These are phyloP conservation scores for Ormyrus thymus DNA, from an alignment of 2,888 invertebrate species.

Conservation along the genomic window DNA sequence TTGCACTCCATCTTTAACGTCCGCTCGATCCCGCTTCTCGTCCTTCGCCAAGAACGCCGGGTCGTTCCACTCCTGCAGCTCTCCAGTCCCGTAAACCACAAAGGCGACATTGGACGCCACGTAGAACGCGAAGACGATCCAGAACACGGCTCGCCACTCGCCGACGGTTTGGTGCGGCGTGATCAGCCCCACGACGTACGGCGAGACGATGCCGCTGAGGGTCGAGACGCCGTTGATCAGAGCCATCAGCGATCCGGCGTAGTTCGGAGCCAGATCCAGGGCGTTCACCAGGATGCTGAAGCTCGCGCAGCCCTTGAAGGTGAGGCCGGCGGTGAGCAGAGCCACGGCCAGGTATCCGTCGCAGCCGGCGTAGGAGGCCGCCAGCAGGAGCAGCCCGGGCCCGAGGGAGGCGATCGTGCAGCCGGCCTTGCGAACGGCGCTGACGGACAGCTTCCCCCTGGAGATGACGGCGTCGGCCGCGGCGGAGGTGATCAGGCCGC, in stretches of 20 bases:
- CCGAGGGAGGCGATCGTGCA: constrained; percentile 75
- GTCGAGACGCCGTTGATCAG: constrained; percentile 81
- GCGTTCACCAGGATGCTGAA: constrained; percentile 75
- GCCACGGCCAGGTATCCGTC: constrained; percentile 71
- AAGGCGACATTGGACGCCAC: constrained; percentile 82
- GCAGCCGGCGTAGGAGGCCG: constrained; percentile 76
- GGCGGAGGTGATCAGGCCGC: constrained; percentile 70
- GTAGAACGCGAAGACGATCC: constrained; percentile 85
- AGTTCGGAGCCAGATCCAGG: constrained; percentile 75
- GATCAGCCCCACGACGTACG: constrained; percentile 81
- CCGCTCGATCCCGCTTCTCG: neutral
- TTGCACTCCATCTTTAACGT: constrained; percentile 5
- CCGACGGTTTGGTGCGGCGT: constrained; percentile 72
- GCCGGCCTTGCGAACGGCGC: constrained; percentile 75
- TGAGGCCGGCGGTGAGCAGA: constrained; percentile 75
- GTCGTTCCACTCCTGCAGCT: constrained; percentile 86
- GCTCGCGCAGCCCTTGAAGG: constrained; percentile 75
- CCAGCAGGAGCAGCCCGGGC: constrained; percentile 75
- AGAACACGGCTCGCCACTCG: constrained; percentile 88
- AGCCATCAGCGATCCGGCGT: constrained; percentile 75
- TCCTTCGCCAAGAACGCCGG: constrained; percentile 67
- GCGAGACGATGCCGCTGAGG: constrained; percentile 83
- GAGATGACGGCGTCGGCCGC: constrained; percentile 73
- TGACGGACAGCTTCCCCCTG: constrained; percentile 68
- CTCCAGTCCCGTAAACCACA: constrained; percentile 80